Base-by-base conservation (phyloP, 2,797 vertebrate species). In the Sebastes kiyomatsui region DNA sequence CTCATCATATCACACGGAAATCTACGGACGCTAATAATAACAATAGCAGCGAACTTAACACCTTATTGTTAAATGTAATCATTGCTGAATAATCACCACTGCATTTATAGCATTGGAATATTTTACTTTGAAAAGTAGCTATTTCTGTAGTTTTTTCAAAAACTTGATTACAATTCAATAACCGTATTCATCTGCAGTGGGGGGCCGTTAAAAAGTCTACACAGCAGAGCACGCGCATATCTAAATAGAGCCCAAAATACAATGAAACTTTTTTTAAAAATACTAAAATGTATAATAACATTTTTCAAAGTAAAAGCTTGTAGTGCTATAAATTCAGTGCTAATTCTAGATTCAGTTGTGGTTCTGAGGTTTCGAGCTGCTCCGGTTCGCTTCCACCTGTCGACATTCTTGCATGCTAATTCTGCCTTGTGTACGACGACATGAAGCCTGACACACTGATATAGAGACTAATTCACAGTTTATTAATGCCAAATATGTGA, bases 391-490 rank as follows among this genome's bases (percentile, higher is more conserved):
- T 72, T 69, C 42, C 30, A 18, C 13, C 52, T 42, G 30, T 30
- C 13, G 80, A 81, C 18, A 1, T n/a, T 71, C 7, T 72, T 80
- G 78, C 84, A 86, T 78, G 88, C 75, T 80, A 82, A 75, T 28
- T 74, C 84, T 76, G 74, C 79, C 75, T 73, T 30, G 72, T 72
- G 84, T 78, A 62, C 69, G 25, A 54, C 2, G 14, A 72, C 75
- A 7, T n/a, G 4, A n/a, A 32, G 46, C 20, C 54, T n/a, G 38
- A 55, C 18, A 27, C 65, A 32, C 66, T 10, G 12, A 30, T 28
- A 4, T 38, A 38, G 56, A 64, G 6, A 59, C 61, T 9, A 2
- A 67, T 42, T 23, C 13, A 65, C 67, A 28, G 6, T 30, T 74
- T 42, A 38, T 56, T 68, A 54, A 79, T 56, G 79, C 62, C 79